Base-by-base conservation (phyloP, 2,113 vertebrate genomes). In the Festucalex cinctus region DNA sequence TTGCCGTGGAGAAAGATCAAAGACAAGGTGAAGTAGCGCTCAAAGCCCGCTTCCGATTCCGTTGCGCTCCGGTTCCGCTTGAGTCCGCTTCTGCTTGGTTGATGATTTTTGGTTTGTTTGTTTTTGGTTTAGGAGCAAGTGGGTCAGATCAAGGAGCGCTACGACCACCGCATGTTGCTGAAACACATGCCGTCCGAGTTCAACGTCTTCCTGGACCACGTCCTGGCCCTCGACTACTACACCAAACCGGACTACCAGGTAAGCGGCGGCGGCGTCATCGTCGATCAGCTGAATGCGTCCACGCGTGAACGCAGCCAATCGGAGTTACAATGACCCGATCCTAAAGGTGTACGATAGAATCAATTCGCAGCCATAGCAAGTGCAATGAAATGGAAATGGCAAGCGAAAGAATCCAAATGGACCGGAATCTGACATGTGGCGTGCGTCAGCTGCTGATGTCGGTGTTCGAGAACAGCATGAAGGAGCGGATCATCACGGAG, bases 1-100 rank as follows among this genome's bases (percentile, higher is more conserved):
- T 78, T 99, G 76, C 97, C 97, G 20, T 99, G 97, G 97, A 94
- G 97, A 83, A 99, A 98, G 90, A 98, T 99, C 88, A 99, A 99
- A 84, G 96, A 99, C 86, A 99, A 99, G 92, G 97, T 98, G 48
- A 20, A 2, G 12, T 35, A 9, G 0, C 28, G 28, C 32, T 57
- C 22, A 54, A 28, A 36, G 6, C 3, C 3, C 6, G 8, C 43
- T 0, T 17, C 48, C 28, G 1, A 13, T 56, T 24, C 24, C 28
- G 0, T 26, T 56, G 3, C 2, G 14, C 10, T 16, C 43, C 43
- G 1, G 10, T 51, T 22, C 6, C n/a, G n/a, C n/a, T n/a, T n/a
- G n/a, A n/a, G n/a, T n/a, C n/a, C n/a, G n/a, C n/a, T n/a, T n/a
- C n/a, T n/a, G n/a, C n/a, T n/a, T n/a, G n/a, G n/a, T n/a, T n/a